Conservation (phyloP, 2,797 vertebrate genomes). For the Diplodus puntazzo region DNA sequence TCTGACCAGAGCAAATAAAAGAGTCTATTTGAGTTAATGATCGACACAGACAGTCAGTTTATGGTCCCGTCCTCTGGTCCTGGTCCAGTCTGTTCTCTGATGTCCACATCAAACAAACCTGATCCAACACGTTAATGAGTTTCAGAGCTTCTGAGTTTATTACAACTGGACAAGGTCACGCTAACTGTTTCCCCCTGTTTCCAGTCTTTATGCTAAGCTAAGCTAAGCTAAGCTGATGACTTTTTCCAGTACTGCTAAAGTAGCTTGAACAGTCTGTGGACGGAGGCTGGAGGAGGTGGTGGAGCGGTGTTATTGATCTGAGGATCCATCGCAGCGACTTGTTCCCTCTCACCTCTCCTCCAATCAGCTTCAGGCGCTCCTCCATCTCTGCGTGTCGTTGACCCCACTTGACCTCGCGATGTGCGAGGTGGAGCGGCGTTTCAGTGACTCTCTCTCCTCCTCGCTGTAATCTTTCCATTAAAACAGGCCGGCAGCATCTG, state of each 20-base stretch:
- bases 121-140: too few species aligned
- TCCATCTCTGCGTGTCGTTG: constrained; percentile 32
- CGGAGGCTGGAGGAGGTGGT: too few species aligned
- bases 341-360: background rate
- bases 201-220: background rate
- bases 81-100: too few species aligned
- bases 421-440: constrained; percentile 27
- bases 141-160: too few species aligned
- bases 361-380: constrained; percentile 7
- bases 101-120: background rate
- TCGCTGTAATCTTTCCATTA: constrained; percentile 57
- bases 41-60: background rate
- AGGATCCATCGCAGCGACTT: background rate
- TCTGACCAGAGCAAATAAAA: too few species aligned
- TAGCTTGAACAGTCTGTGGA: too few species aligned
- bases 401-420: constrained; percentile 33
- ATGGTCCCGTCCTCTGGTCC: background rate
- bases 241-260: too few species aligned
- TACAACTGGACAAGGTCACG: background rate
- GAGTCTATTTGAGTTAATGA: too few species aligned
- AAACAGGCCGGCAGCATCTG: constrained; percentile 59
- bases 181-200: background rate
- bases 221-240: background rate
- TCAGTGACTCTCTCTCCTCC: constrained; percentile 29
- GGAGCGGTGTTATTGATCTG: background rate